Conservation (phyloP, 64 coral and sea anemone species). For the Actinia equina region DNA sequence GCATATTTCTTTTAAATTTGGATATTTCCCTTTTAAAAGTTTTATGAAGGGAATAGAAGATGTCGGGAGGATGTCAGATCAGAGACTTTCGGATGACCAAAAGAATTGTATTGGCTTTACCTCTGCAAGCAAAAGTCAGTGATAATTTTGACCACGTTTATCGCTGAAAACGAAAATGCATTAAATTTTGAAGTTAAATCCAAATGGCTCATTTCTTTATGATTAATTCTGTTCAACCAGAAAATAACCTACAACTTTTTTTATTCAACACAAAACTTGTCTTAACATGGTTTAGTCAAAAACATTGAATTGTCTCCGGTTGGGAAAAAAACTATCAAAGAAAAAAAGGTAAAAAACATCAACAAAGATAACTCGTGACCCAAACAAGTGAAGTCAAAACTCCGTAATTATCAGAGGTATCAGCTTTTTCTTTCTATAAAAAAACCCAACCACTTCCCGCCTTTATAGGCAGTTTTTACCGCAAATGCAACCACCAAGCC, state of each 20-base stretch:
- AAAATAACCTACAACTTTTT: background rate
- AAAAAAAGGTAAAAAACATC: background rate
- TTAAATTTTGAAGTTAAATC: background rate
- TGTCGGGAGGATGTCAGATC: background rate
- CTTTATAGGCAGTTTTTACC: background rate
- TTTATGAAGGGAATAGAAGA: background rate
- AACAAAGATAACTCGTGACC: background rate
- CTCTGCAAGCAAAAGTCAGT: background rate
- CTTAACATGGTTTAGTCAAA: background rate
- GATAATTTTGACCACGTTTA: background rate
- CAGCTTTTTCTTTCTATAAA: background rate
- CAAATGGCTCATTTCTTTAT: background rate
- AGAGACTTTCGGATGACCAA: background rate
- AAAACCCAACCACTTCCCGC: background rate
- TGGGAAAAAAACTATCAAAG: background rate
- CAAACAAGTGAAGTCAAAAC: background rate
- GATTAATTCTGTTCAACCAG: background rate
- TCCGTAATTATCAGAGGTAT: background rate
- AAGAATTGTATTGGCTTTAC: background rate
- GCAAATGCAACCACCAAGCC: background rate
- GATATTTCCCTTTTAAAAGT: background rate
- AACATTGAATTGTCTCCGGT: background rate
- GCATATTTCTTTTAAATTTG: background rate
- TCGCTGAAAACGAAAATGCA: background rate
- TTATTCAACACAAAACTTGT: background rate